Evolutionary conservation across 2,888 invertebrate genomes (phyloP), one percentile per base, ranked within the genome.

Genomic region (Hemithea aestivaria): DNA sequence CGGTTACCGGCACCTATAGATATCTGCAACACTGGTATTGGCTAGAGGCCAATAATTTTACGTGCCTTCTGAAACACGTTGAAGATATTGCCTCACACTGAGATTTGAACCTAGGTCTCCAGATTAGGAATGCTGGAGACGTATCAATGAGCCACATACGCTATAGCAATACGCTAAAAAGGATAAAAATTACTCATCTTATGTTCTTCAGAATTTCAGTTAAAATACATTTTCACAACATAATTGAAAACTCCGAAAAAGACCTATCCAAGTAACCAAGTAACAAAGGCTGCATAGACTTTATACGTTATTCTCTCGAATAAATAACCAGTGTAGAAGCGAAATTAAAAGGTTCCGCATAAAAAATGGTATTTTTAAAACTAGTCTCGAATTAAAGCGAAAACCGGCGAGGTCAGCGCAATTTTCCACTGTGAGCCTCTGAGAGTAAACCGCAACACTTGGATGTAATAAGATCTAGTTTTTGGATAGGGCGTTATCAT

Each of bases 351-450:
- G 51, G 47, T 51, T 55, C 32, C 47, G 36, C 51, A 48, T 54
- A 57, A 59, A 66, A 61, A 64, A 61, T 52, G 58, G 56, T 55
- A 54, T 58, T 56, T 51, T 50, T 56, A 50, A 60, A 64, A 63
- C 56, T 58, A 63, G 61, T 60, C 60, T 63, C 54, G 64, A 70
- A 74, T 73, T 73, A 73, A 70, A 70, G 56, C 64, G 62, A 69
- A 62, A 58, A 44, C 51, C 45, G 53, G 59, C 47, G 46, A 53
- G 67, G 56, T 59, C 54, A 50, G 59, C 51, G 71, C 69, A 69
- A 75, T 74, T 74, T 74, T 72, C 65, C 61, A 50, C 60, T 49
- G 54, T 54, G 59, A 56, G 52, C 60, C 63, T 48, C 51, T 57
- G 58, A 50, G 50, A 47, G 45, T 27, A 45, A 35, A 66, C 73